phyloP scores from a whole-genome alignment of 2,113 vertebrate genomes.

The Thymallus thymallus region DNA sequence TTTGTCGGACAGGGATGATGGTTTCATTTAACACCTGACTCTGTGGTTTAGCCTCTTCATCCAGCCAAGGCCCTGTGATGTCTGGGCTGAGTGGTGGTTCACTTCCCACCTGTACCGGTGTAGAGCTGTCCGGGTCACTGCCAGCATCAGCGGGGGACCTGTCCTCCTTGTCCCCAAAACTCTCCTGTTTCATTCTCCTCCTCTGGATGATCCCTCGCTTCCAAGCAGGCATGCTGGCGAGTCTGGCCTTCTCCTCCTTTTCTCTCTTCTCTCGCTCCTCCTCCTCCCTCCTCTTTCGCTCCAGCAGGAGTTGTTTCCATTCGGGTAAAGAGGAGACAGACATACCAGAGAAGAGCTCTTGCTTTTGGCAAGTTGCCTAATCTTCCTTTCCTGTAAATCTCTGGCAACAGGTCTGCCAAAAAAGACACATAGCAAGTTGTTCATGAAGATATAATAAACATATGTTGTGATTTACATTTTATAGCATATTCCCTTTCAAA shows the following conservation, averaged over 20 bases:
- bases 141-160: conserved; percentile 38
- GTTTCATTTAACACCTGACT: conserved; percentile 74
- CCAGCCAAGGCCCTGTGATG: conserved; percentile 39
- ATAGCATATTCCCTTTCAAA: too few relatives aligned
- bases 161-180: conserved; percentile 53
- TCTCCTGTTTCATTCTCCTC: conserved; percentile 77
- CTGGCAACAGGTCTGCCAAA: conserved; percentile 10
- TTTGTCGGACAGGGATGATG: conserved; percentile 80
- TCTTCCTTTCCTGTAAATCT: conserved; percentile 8
- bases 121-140: conserved; percentile 51
- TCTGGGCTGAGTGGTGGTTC: conserved; percentile 54
- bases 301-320: conserved; percentile 86
- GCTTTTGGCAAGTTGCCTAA: conserved; percentile 1
- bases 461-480: background rate
- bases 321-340: conserved; percentile 79
- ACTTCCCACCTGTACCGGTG: conserved; percentile 39
- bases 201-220: conserved; percentile 85
- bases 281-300: conserved; percentile 81
- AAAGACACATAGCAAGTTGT: background rate
- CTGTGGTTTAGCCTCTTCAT: conserved; percentile 41
- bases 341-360: conserved; percentile 52
- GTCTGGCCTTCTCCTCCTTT: conserved; percentile 78
- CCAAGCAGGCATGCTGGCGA: conserved; percentile 86
- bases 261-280: conserved; percentile 76
- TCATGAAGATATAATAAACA: background rate